Percentiles rank a stretch among this genome's conserved stretches.
These are phyloP conservation scores for Drosophila macrospina DNA, from an alignment of 2,888 invertebrate species.

Conservation along the genomic window DNA sequence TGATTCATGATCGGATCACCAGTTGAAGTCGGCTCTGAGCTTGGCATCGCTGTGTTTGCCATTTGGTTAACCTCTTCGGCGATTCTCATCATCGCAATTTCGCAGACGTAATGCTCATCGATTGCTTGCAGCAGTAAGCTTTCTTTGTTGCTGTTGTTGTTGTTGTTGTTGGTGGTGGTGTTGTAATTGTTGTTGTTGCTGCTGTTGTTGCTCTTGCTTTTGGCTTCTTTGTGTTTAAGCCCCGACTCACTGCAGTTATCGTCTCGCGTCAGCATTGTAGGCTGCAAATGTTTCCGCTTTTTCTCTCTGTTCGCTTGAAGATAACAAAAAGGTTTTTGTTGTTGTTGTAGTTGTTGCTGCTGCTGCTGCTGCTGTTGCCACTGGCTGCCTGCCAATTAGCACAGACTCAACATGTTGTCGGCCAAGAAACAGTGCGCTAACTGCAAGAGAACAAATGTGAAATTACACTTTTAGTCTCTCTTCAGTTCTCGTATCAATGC, in stretches of 20 bases:
- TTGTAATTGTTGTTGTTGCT: slow-evolving; percentile 2
- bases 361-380: slow-evolving; percentile 19
- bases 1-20: slow-evolving; percentile 2
- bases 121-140: slow-evolving; percentile 42
- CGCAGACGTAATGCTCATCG: slow-evolving; percentile 74
- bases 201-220: slow-evolving; percentile 4
- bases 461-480: slow-evolving; percentile 30
- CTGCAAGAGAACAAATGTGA: slow-evolving; percentile 54
- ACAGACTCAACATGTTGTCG: slow-evolving; percentile 59
- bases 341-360: slow-evolving; percentile 15
- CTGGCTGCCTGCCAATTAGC: slow-evolving; percentile 65
- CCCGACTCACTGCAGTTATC: slow-evolving; percentile 16
- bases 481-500: background rate
- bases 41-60: slow-evolving; percentile 13
- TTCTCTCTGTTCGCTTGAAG: slow-evolving; percentile 3
- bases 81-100: slow-evolving; percentile 72
- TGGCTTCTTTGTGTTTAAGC: slow-evolving; percentile 7
- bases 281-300: slow-evolving; percentile 10
- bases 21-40: slow-evolving; percentile 5
- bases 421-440: slow-evolving; percentile 24
- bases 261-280: slow-evolving; percentile 50
- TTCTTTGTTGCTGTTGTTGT: slow-evolving; percentile 2
- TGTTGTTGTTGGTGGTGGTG: background rate
- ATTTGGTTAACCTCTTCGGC: slow-evolving; percentile 50
- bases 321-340: slow-evolving; percentile 14